Evolutionary conservation across 2,113 vertebrate species (phyloP).

Genomic region (Cyanoderma ruficeps): DNA sequence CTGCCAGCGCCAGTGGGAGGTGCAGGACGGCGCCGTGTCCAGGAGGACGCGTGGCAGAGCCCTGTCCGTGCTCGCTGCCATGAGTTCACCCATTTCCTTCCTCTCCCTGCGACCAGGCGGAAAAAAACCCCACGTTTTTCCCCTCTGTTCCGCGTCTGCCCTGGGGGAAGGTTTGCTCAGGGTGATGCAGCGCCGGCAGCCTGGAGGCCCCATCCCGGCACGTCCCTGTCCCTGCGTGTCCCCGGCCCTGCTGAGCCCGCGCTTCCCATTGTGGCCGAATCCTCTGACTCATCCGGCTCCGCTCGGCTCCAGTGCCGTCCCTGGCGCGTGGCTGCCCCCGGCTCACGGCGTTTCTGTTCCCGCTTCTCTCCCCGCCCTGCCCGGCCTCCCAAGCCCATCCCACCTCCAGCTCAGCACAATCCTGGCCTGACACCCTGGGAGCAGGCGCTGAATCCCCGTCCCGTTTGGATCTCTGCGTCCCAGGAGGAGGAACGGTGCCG

Average conservation of each 20-base stretch:
- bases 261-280: constrained; percentile 34
- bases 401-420: not conserved
- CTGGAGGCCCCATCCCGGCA: not conserved
- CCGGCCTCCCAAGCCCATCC: rapidly evolving
- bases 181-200: rapidly evolving
- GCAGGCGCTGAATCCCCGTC: not conserved
- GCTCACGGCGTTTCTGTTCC: not conserved
- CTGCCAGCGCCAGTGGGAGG: not conserved
- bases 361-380: not conserved
- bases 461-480: not conserved
- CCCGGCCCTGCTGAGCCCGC: constrained; percentile 19
- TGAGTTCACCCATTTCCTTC: not conserved
- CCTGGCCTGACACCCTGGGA: not conserved
- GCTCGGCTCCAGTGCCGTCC: rapidly evolving
- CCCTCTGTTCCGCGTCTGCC: not conserved
- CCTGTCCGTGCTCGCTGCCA: rapidly evolving
- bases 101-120: not conserved
- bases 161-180: not conserved
- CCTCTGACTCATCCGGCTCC: constrained; percentile 20
- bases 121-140: not conserved
- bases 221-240: not conserved
- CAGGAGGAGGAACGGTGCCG: rapidly evolving
- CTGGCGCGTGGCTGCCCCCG: rapidly evolving
- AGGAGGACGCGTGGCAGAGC: not conserved
- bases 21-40: not conserved